Evolutionary conservation across 1,140 invertebrate genomes (phyloP), one percentile per base, ranked within the genome.

Genomic region (Polypedilum vanderplanki): DNA sequence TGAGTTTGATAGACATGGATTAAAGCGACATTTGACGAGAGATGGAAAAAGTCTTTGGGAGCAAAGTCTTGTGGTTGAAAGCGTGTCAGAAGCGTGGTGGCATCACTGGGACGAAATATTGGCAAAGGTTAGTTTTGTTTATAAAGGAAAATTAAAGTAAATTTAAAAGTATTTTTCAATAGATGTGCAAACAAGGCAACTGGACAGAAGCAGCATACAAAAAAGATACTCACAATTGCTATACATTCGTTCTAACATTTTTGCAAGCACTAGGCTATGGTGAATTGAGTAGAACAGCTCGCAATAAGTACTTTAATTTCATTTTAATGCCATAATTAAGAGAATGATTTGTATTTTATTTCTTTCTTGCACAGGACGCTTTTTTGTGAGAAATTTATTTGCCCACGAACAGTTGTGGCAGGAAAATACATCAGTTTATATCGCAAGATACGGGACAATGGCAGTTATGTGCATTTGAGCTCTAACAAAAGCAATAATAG

Each of bases 371-470:
- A 7, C n/a, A 40, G 40, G 76, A 88, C 87, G 73, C 80, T 83
- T 22, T 93, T 93, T 81, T 93, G 91, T 79, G 88, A 91, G 81
- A 87, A 88, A 78, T 92, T 90, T 83, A 90, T 93, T 75, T 86
- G 91, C 75, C 90, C 90, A 3, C 83, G 89, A 77, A 91, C 91
- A 40, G 88, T 88, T 40, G 86, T 88, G 65, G 91, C 91, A 7
- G 90, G 90, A 40, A 93, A 93, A 82, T 93, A 93, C 80, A 93
- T 93, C 75, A 90, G 90, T 8, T 82, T 93, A 3, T 93, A 91
- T 80, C 86, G 91, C 75, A 87, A 90, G 78, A 81, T 92, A 1
- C 86, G 87, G 41, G 80, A 83, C 70, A 78, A 78, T 74, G 82
- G 82, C 3, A 80, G 82, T 77, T 85, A 86, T 79, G 80, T 86